Base-by-base conservation (phyloP, 2,888 invertebrate species). In the Cataglyphis albicans region DNA sequence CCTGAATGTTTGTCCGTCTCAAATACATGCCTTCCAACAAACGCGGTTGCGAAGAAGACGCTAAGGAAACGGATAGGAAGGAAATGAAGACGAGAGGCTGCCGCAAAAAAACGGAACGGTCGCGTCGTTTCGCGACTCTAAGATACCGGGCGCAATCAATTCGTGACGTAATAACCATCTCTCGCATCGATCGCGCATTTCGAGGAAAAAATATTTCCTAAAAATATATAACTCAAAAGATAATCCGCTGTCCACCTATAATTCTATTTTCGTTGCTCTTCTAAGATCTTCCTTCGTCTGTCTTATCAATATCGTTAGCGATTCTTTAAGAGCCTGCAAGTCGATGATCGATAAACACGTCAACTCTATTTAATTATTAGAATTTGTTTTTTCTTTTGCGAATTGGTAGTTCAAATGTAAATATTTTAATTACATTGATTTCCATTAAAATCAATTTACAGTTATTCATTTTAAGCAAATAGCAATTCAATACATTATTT, bases 1-100 rank as follows among this genome's bases (percentile, higher is more conserved):
- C 82, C 82, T 38, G 82, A 70, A 21, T 84, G 84, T 84, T 84
- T 84, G 84, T 82, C 68, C 82, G 70, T 29, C 61, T 59, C 82
- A 75, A 84, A 84, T 82, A 82, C 68, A 63, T 70, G 59, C 65
- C 67, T 61, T 48, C 65, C 52, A 67, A 55, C 61, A 80, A 12
- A 32, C 48, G 48, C 61, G 18, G 52, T 55, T 32, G 41, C 29
- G 59, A 67, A 38, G 61, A 57, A 64, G 38, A 18, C 25, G 57
- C 25, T 7, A n/a, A 25, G 63, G 48, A 52, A 35, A 48, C 7
- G n/a, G n/a, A 61, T 35, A 64, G 63, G 64, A 65, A 82, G 81
- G 81, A 82, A 76, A 82, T 73, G 81, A 81, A 81, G 78, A 75
- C 64, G 63, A 41, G 76, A 63, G 63, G 81, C 75, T 38, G 32